Base-by-base conservation (phyloP, 1,140 invertebrate species). In the Sipha flava region DNA sequence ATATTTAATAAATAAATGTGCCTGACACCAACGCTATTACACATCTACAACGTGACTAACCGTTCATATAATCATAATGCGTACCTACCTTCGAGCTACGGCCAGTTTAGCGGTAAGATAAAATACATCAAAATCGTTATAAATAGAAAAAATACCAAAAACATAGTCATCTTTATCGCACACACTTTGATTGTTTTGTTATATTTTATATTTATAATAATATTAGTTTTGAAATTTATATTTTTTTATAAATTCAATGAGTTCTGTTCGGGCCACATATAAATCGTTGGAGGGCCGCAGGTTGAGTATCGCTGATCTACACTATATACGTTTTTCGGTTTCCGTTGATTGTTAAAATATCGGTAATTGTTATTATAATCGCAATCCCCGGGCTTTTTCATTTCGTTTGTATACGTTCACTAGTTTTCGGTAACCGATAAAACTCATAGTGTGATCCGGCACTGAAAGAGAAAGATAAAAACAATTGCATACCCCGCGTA, bases 201-300 rank as follows among this genome's bases (percentile, higher is more conserved):
- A 59, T 59, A 29, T 59, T 29, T 59, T 29, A 29, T 29, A 59
- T 12, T 59, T 29, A 59, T 59, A 59, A 59, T 59, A 59, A 59
- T 59, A 59, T 59, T 59, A 59, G 54, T 59, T 59, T 59, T 59
- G 54, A 59, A 59, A 49, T 59, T 59, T 59, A 29, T 59, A 49
- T 59, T 59, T 59, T 59, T 59, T 59, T 49, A 49, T 49, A 14
- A 49, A 49, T 49, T 49, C 16, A 49, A 49, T n/a, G 18, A 49
- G 47, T 49, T 49, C 47, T 49, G 47, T 49, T n/a, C n/a, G n/a
- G n/a, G n/a, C n/a, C n/a, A n/a, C n/a, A n/a, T n/a, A n/a, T n/a
- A n/a, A n/a, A n/a, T n/a, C n/a, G n/a, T 49, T 49, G 47, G 18
- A 3, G 47, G 47, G 47, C 47, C 23, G 54, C 23, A 59, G 54